phyloP scores from a whole-genome alignment of 2,888 invertebrate genomes.

The Drosophila engyochracea region DNA sequence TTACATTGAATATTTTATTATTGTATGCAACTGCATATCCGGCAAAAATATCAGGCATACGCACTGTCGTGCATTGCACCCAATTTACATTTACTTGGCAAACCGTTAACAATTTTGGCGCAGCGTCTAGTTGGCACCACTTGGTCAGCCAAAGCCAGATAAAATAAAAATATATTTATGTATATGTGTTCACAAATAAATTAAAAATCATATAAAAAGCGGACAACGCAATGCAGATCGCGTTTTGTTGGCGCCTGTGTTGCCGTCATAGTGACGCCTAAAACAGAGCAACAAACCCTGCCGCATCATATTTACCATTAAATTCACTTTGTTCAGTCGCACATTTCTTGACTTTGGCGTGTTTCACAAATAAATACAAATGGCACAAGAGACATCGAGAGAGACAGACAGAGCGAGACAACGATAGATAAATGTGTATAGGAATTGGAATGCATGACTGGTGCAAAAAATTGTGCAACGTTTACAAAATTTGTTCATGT shows the following conservation, averaged over 20 bases:
- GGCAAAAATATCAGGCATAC: slow-evolving; percentile 61
- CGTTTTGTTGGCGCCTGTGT: slow-evolving; percentile 66
- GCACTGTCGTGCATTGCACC: slow-evolving; percentile 57
- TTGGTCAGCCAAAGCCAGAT: slow-evolving; percentile 61
- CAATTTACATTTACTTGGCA: slow-evolving; percentile 72
- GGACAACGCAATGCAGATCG: slow-evolving; percentile 68
- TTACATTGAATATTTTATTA: neutral
- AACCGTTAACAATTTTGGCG: slow-evolving; percentile 64
- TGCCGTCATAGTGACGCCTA: slow-evolving; percentile 61
- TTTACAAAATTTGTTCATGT: slow-evolving; percentile 36
- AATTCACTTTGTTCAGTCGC: slow-evolving; percentile 39
- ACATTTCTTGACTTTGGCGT: slow-evolving; percentile 30
- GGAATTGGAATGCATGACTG: slow-evolving; percentile 65
- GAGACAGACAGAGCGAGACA: slow-evolving; percentile 3
- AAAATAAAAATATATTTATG: slow-evolving; percentile 13
- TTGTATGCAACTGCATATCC: slow-evolving; percentile 20
- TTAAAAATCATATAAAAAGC: slow-evolving; percentile 75
- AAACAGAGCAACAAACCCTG: slow-evolving; percentile 71
- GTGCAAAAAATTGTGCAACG: slow-evolving; percentile 46
- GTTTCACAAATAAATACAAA: slow-evolving; percentile 37
- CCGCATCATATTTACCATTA: slow-evolving; percentile 56
- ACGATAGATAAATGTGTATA: slow-evolving; percentile 64
- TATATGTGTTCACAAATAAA: slow-evolving; percentile 63
- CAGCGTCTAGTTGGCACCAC: slow-evolving; percentile 75
- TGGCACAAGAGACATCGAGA: slow-evolving; percentile 3